Evolutionary conservation across 2,888 invertebrate genomes (phyloP), one percentile per base, ranked within the genome.

Genomic region (Nasonovia ribisnigri): DNA sequence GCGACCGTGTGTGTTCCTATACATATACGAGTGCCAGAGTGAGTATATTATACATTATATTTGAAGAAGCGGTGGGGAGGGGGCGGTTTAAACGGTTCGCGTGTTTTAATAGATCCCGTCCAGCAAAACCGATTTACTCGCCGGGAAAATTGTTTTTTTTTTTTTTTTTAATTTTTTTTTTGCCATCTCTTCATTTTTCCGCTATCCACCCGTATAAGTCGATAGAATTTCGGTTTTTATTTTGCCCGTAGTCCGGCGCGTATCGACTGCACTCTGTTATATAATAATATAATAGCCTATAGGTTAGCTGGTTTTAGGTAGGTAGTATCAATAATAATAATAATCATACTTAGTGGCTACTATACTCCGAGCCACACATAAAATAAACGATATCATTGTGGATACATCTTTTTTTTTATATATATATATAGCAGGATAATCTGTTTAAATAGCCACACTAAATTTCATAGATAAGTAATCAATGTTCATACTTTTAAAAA

Each of bases 101-200:
- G 88, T 89, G 92, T 92, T 92, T 92, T 92, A 92, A 92, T 89
- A 93, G 77, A 84, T 93, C 46, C 88, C 77, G 88, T 93, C 93
- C 93, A 36, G 89, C 48, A 57, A 84, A 92, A 93, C 89, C 93
- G 84, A 93, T 89, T 92, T 84, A 92, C 92, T 90, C n/a, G 46
- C 24, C 89, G 57, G 57, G 57, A 57, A 93, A 93, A 93, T 93
- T 84, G 89, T 93, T 90, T 89, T 93, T 42, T 29, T 84, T 92
- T 51, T 42, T 42, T 29, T 57, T 24, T 29, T 36, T 42, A 29
- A 51, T 42, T 77, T 16, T 84, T 29, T 43, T 48, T 48, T 11
- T 57, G 60, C n/a, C 26, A 20, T 67, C 36, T 24, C 24, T 46
- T 67, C 20, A 24, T 90, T 24, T 67, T 48, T 54, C 43, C 84